A percentile compares a stretch with the other conserved stretches of the same genome.
Conservation (phyloP, 2,113 vertebrate species). For the Azemiops feae region DNA sequence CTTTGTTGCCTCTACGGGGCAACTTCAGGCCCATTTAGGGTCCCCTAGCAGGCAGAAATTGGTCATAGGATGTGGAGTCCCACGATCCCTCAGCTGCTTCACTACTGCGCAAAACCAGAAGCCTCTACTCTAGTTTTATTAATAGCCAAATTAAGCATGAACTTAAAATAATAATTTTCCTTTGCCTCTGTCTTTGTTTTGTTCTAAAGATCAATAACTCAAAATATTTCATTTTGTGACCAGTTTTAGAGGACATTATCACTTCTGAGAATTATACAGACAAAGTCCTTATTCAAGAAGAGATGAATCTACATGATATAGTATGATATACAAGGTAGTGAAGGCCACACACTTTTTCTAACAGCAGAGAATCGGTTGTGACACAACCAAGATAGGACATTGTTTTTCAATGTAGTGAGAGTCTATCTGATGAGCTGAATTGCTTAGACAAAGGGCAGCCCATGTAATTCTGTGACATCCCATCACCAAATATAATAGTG, state of each 20-base stretch:
- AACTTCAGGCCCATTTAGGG: too few relatives aligned
- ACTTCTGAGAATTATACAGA: background rate
- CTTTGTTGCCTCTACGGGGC: too few relatives aligned
- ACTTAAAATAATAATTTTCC: background rate
- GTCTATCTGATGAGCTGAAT: background rate
- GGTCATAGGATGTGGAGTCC: too few relatives aligned
- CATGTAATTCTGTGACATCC: background rate
- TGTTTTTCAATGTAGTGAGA: background rate
- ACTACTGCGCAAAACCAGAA: too few relatives aligned
- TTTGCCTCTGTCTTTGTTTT: background rate
- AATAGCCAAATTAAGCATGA: background rate
- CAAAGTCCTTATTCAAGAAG: background rate
- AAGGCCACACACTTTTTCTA: background rate
- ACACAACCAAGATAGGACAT: background rate
- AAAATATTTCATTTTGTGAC: background rate
- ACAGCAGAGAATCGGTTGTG: background rate
- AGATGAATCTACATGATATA: background rate
- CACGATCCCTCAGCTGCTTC: too few relatives aligned
- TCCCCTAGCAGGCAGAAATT: too few relatives aligned
- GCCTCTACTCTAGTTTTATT: background rate
- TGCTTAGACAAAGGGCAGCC: background rate
- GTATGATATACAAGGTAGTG: background rate
- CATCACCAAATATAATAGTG: background rate
- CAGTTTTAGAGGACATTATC: background rate
- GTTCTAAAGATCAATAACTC: background rate